A percentile compares a stretch with the other conserved stretches of the same genome.
These are phyloP conservation scores for Prosopocoilus inquinatus DNA, from an alignment of 2,888 invertebrate species.

Conservation along the genomic window DNA sequence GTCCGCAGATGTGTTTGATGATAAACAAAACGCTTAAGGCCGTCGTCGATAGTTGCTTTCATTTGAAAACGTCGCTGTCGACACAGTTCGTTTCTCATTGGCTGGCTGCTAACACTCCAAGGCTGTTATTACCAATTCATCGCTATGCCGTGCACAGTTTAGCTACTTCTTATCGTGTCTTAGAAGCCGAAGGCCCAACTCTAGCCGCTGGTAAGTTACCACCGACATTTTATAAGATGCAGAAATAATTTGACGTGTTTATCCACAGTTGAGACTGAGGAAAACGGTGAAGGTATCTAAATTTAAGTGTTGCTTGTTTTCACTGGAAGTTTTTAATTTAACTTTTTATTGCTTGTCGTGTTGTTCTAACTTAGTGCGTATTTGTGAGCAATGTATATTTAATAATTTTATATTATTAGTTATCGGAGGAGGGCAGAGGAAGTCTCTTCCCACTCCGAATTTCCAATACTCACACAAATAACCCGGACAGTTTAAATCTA, in stretches of 20 bases:
- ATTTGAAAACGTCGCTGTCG: slow-evolving; percentile 72
- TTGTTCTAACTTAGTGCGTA: background rate
- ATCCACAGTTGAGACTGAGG: background rate
- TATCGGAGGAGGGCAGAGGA: too few species aligned
- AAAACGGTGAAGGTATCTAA: background rate
- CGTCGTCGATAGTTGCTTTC: slow-evolving; percentile 78
- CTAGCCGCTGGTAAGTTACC: slow-evolving; percentile 41
- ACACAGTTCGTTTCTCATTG: slow-evolving; percentile 77
- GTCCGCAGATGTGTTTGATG: slow-evolving; percentile 54
- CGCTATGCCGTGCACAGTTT: slow-evolving; percentile 60
- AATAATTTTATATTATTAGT: too few species aligned
- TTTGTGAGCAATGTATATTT: background rate
- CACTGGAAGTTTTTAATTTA: background rate
- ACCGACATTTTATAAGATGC: background rate
- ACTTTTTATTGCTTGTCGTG: background rate
- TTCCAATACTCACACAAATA: too few species aligned
- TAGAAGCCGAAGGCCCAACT: slow-evolving; percentile 42
- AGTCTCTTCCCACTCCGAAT: too few species aligned
- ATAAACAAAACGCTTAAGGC: slow-evolving; percentile 71
- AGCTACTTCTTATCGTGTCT: slow-evolving; percentile 58
- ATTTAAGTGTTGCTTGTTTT: background rate
- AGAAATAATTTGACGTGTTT: slow-evolving; percentile 1
- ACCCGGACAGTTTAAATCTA: too few species aligned
- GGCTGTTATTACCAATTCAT: slow-evolving; percentile 74
- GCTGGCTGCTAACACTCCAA: slow-evolving; percentile 75